Evolutionary conservation across 2,888 invertebrate genomes (phyloP).

Genomic region (Gymnosoma rotundatum): DNA sequence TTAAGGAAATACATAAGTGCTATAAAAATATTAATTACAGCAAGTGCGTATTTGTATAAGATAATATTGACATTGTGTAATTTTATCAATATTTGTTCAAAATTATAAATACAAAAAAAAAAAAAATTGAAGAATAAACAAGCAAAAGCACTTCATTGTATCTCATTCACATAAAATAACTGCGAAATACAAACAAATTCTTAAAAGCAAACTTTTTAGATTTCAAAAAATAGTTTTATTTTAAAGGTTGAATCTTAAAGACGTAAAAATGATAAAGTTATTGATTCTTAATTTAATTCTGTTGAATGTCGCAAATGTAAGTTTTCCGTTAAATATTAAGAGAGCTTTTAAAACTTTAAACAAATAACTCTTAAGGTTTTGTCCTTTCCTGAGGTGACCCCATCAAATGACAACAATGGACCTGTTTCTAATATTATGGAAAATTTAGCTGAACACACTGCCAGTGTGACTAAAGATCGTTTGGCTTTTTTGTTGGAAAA

Average conservation of each 20-base stretch:
- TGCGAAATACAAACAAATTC: not conserved
- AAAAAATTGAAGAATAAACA: constrained; percentile 1
- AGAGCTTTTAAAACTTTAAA: not conserved
- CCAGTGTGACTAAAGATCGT: constrained; percentile 72
- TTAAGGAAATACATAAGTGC: not conserved
- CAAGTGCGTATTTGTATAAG: constrained; percentile 10
- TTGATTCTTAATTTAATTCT: constrained; percentile 25
- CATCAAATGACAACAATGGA: constrained; percentile 52
- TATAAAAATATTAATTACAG: constrained; percentile 20
- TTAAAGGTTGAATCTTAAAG: constrained; percentile 32
- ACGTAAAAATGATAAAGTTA: constrained; percentile 46
- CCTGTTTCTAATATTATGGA: constrained; percentile 74
- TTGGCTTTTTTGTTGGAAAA: constrained; percentile 72
- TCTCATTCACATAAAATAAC: not conserved
- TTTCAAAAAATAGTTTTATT: constrained; percentile 15
- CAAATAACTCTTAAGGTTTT: constrained; percentile 27
- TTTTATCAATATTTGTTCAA: constrained; percentile 47
- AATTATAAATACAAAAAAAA: not conserved
- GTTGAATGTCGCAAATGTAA: constrained; percentile 37
- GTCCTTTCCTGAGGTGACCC: not conserved
- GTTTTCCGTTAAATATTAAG: constrained; percentile 6
- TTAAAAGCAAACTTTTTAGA: constrained; percentile 13
- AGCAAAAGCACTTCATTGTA: constrained; percentile 1
- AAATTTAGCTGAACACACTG: constrained; percentile 73
- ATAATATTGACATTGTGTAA: constrained; percentile 16